Evolutionary conservation across 2,797 vertebrate genomes (phyloP).

Genomic region (Monodelphis domestica): DNA sequence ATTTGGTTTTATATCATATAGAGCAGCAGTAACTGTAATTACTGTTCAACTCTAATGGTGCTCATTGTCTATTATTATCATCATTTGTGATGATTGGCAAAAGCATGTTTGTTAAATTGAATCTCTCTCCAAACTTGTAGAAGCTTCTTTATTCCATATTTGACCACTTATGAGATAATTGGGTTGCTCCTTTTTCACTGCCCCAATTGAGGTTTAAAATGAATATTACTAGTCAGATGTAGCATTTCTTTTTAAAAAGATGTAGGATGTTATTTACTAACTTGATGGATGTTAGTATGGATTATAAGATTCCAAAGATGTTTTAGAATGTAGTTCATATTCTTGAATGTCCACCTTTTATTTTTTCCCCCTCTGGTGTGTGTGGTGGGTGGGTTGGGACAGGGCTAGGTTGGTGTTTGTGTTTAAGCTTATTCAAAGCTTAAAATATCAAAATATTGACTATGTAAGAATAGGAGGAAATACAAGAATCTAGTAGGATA

Average conservation of each 20-base stretch:
- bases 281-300: slow-evolving; percentile 9
- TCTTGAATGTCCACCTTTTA: slow-evolving; percentile 31
- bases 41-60: slow-evolving; percentile 39
- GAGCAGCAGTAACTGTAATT: slow-evolving; percentile 27
- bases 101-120: slow-evolving; percentile 41
- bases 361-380: not conserved
- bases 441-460: not conserved
- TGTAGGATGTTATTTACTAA: not conserved
- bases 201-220: slow-evolving; percentile 50
- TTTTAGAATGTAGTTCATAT: not conserved
- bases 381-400: not conserved
- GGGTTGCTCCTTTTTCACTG: slow-evolving; percentile 31
- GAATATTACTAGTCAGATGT: slow-evolving; percentile 35
- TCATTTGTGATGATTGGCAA: slow-evolving; percentile 40
- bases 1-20: slow-evolving; percentile 23
- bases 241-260: slow-evolving; percentile 6
- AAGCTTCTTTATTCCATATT: slow-evolving; percentile 1
- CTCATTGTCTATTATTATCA: slow-evolving; percentile 49
- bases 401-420: no score
- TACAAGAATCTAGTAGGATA: not conserved
- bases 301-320: not conserved
- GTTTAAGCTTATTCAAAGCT: not conserved
- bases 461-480: not conserved
- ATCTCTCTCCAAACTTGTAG: slow-evolving; percentile 38
- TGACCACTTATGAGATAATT: slow-evolving; percentile 5